Evolutionary conservation across 2,888 invertebrate genomes (phyloP).

Genomic region (Salticus scenicus): DNA sequence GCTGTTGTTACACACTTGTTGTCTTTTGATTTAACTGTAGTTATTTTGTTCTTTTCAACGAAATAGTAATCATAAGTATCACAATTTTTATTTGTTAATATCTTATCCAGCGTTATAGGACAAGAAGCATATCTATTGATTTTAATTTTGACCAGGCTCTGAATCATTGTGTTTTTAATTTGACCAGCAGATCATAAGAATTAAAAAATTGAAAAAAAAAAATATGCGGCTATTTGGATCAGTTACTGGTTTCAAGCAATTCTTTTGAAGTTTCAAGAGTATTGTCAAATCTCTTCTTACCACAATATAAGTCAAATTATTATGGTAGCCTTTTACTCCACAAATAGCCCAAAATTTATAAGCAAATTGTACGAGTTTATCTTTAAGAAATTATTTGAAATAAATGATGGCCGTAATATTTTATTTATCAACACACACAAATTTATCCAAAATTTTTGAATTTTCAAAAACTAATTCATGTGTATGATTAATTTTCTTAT

Average conservation of each 20-base stretch:
- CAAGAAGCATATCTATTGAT: neutral
- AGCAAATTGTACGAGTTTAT: slow-evolving; percentile 6
- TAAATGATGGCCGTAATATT: slow-evolving; percentile 30
- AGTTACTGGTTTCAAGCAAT: neutral
- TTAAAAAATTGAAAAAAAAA: neutral
- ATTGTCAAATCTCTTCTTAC: neutral
- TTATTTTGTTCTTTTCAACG: slow-evolving; percentile 11
- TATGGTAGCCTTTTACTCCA: slow-evolving; percentile 14
- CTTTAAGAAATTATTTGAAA: slow-evolving; percentile 22
- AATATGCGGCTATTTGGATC: neutral
- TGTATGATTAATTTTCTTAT: neutral
- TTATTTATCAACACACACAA: slow-evolving; percentile 10
- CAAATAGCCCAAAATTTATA: slow-evolving; percentile 24
- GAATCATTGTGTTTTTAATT: slow-evolving; percentile 7
- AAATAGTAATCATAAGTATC: slow-evolving; percentile 7
- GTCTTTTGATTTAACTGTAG: slow-evolving; percentile 4
- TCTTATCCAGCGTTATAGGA: slow-evolving; percentile 5
- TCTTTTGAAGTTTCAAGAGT: neutral
- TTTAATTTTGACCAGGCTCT: slow-evolving; percentile 9
- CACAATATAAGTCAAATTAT: slow-evolving; percentile 30
- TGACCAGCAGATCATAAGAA: neutral
- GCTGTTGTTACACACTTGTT: neutral
- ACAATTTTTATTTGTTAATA: neutral
- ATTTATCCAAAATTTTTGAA: slow-evolving; percentile 18
- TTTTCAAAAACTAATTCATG: neutral